A percentile compares a stretch with the other conserved stretches of the same genome.
Conservation (phyloP, 2,797 vertebrate species). For the Anguilla pacifica region DNA sequence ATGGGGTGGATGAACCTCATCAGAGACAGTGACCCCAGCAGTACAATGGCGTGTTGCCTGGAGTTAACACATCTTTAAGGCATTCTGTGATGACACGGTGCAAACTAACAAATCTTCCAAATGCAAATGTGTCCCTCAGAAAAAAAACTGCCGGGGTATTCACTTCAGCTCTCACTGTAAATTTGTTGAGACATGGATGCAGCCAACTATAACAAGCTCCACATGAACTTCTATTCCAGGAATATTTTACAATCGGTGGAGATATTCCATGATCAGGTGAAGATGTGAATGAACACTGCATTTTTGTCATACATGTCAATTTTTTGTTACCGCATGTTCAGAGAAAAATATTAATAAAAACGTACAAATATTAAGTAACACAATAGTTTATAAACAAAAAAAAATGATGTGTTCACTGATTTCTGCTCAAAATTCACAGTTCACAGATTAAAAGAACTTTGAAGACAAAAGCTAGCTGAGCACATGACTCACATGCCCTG, state of each 20-base stretch:
- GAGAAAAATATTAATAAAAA: neutral
- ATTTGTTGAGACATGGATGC: neutral
- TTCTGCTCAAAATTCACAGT: conserved; percentile 55
- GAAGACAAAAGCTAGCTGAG: conserved; percentile 45
- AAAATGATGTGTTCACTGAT: conserved; percentile 29
- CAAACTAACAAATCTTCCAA: conserved; percentile 12
- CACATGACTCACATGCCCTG: conserved; percentile 55
- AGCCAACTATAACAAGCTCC: neutral
- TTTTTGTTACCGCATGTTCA: neutral
- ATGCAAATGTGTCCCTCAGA: neutral
- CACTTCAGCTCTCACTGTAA: neutral
- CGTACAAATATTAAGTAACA: neutral
- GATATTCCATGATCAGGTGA: neutral
- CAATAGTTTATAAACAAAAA: neutral
- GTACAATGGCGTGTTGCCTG: conserved; percentile 8
- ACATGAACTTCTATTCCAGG: neutral
- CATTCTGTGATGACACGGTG: conserved; percentile 14
- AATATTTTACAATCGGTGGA: neutral
- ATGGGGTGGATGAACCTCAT: neutral
- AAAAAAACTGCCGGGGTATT: neutral
- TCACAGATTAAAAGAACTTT: conserved; percentile 52
- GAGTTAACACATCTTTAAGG: conserved; percentile 27
- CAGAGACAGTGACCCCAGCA: conserved; percentile 18
- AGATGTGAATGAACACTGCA: neutral
- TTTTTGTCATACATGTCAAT: neutral